phyloP scores from a whole-genome alignment of 2,888 invertebrate species.

The Hanleya hanleyi region DNA sequence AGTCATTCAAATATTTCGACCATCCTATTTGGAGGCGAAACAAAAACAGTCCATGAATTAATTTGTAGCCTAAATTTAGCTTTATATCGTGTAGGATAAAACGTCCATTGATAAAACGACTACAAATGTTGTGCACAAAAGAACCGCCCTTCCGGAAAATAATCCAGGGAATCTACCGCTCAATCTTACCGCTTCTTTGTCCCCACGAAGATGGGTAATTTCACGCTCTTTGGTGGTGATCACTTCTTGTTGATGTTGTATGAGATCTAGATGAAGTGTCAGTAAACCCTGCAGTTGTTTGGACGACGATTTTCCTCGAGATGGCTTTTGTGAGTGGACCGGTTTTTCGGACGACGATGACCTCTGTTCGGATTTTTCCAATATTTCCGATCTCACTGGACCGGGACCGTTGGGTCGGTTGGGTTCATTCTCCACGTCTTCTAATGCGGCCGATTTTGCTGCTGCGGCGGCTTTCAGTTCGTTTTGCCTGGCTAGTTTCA shows the following conservation, averaged over 20 bases:
- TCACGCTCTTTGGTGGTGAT: slow-evolving; percentile 86
- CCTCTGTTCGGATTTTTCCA: not conserved
- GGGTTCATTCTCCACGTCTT: not conserved
- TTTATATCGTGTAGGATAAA: too few relatives aligned
- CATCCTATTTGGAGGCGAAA: too few relatives aligned
- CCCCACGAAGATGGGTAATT: slow-evolving; percentile 82
- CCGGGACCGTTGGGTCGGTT: not conserved
- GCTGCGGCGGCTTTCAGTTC: slow-evolving; percentile 14
- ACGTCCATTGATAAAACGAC: too few relatives aligned
- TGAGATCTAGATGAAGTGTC: slow-evolving; percentile 87
- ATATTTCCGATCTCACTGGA: too few relatives aligned
- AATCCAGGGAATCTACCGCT: too few relatives aligned
- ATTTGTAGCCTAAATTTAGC: too few relatives aligned
- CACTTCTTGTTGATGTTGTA: slow-evolving; percentile 91
- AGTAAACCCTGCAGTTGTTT: slow-evolving; percentile 80
- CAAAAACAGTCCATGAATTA: too few relatives aligned
- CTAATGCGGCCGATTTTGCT: not conserved
- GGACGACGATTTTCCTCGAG: slow-evolving; percentile 6
- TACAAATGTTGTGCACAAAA: too few relatives aligned
- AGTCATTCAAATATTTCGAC: too few relatives aligned
- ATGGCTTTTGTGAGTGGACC: not conserved
- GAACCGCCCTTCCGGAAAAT: too few relatives aligned
- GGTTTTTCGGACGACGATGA: not conserved
- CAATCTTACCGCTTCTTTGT: slow-evolving; percentile 83
- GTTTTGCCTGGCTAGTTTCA: slow-evolving; percentile 54